These are phyloP conservation scores for Marcusenius ussheri DNA, from an alignment of 2,113 vertebrate genomes.

Conservation along the genomic window DNA sequence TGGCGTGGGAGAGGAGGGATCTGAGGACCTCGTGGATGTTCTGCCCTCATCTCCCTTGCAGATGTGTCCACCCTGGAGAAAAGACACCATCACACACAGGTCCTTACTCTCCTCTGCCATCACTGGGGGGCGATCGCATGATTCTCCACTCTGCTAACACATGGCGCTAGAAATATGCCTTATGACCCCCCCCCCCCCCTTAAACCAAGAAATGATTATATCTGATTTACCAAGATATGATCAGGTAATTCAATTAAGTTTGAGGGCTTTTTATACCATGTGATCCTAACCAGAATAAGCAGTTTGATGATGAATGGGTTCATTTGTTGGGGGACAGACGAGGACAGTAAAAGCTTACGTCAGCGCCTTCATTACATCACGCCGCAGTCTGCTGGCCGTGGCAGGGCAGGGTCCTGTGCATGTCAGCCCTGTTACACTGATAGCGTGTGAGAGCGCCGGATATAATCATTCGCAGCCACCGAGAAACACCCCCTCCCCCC, in stretches of 20 bases:
- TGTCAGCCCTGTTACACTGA: neutral
- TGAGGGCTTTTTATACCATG: neutral
- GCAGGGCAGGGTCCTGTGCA: neutral
- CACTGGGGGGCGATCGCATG: neutral
- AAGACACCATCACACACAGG: neutral
- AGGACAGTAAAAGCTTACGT: neutral
- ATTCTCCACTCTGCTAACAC: neutral
- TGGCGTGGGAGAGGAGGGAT: neutral
- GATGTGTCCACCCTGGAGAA: neutral
- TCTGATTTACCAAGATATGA: neutral
- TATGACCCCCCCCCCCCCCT: neutral
- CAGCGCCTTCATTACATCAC: neutral
- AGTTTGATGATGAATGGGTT: neutral
- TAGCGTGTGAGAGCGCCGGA: neutral
- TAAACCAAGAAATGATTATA: neutral
- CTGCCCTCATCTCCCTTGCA: neutral
- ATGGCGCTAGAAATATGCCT: neutral
- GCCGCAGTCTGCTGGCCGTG: neutral
- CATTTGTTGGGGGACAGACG: neutral
- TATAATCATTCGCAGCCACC: neutral
- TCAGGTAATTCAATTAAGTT: neutral
- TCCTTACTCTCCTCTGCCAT: neutral
- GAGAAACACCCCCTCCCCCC: neutral
- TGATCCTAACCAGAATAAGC: neutral
- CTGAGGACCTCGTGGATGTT: neutral